These are phyloP conservation scores for Kobus ellipsiprymnus DNA, from an alignment of 2,113 vertebrate species.

Conservation along the genomic window DNA sequence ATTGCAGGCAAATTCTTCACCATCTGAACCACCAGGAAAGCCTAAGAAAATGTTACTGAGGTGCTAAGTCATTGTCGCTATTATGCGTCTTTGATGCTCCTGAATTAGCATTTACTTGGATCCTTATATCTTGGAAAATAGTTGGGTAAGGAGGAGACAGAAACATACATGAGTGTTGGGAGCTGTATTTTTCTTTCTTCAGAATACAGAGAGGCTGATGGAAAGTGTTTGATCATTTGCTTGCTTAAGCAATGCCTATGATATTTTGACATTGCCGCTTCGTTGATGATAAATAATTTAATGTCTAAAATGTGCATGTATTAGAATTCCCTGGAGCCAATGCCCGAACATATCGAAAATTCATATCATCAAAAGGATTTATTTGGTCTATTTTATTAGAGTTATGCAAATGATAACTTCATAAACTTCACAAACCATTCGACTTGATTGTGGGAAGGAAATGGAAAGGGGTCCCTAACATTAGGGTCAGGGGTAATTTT, in stretches of 20 bases:
- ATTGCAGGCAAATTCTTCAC: not conserved
- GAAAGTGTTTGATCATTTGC: not conserved
- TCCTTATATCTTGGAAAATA: not conserved
- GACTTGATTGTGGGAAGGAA: not conserved
- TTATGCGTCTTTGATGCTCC: not conserved
- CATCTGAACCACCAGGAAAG: not conserved
- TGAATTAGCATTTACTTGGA: not conserved
- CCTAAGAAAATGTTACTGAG: not conserved
- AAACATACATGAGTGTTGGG: not conserved
- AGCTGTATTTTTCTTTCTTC: not conserved
- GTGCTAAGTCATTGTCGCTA: not conserved
- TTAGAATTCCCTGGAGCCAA: not conserved
- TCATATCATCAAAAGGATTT: not conserved
- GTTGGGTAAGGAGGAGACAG: not conserved
- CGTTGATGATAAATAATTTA: not conserved
- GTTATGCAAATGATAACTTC: not conserved
- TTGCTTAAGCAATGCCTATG: not conserved
- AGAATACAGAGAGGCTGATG: not conserved
- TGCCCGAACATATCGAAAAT: not conserved
- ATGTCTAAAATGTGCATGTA: constrained; percentile 9
- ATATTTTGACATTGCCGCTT: not conserved
- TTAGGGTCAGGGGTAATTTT: not conserved
- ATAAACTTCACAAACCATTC: not conserved
- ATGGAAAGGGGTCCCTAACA: not conserved
- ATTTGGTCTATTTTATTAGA: not conserved